Base-by-base conservation (phyloP, 2,888 invertebrate genomes). In the Epistrophella euchroma region DNA sequence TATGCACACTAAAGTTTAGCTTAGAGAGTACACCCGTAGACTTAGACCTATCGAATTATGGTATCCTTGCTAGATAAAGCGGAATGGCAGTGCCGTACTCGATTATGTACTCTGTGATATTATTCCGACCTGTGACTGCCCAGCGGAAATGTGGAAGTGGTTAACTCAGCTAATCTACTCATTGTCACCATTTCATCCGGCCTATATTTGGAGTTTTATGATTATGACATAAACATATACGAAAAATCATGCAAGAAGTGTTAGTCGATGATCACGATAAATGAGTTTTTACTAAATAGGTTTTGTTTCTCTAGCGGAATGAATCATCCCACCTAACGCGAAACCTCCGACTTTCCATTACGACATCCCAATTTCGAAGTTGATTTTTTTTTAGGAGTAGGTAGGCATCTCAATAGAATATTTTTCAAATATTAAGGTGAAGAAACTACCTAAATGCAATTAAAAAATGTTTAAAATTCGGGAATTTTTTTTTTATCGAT, bases 41-140 rank as follows among this genome's bases (percentile, higher is more conserved):
- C 89, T 91, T 96, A 56, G 89, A 95, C 95, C 9, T 97, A 97
- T 91, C 94, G 97, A 88, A 94, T 98, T 76, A 93, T 98, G 88
- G 95, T 97, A 28, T 97, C 97, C 56, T 93, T 98, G 60, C 93
- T 98, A 81, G 98, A 98, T 91, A 97, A 97, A 91, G 96, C 96
- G 13, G 97, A 97, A 91, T 76, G 97, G 97, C 9, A 95, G 95
- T 50, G 94, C 95, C 5, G 96, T 97, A 83, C 92, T 97, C 87
- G 96, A 97, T 90, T 95, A 94, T 89, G 95, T 97, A 82, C 93
- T 97, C 37, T 95, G 95, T 89, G 96, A 97, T 90, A 96, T 97
- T 72, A 96, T 97, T 91, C 94, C 95, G 47, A 93, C 94, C 13
- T 94, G 89, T 94, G 94, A 88, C 90, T 94, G 58, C 93, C 94